Evolutionary conservation across 92 coral and sea anemone species (phyloP).

Genomic region (Porites rus): DNA sequence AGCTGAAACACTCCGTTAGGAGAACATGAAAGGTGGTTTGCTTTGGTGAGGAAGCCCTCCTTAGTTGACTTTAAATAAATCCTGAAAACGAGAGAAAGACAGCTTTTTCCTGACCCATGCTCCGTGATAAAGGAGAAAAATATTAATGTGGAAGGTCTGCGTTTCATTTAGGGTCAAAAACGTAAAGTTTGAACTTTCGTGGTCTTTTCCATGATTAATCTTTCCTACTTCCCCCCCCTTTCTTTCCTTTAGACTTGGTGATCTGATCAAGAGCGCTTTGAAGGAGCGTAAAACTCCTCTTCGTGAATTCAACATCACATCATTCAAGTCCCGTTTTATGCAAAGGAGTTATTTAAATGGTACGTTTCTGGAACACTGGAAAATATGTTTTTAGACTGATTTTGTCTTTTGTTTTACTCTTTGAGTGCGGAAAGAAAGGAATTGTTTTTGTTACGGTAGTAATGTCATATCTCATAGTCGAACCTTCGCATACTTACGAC

Average conservation of each 20-base stretch:
- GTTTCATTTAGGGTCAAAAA: too few relatives aligned
- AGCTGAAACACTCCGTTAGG: too few relatives aligned
- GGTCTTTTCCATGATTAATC: too few relatives aligned
- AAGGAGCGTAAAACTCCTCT: conserved; percentile 42
- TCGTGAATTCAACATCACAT: conserved; percentile 61
- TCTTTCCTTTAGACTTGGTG: conserved; percentile 28
- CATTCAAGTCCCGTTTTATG: conserved; percentile 63
- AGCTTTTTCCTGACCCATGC: neutral
- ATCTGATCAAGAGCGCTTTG: conserved; percentile 61
- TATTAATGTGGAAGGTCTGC: neutral
- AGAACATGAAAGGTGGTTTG: too few relatives aligned
- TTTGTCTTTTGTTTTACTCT: neutral
- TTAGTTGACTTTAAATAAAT: neutral
- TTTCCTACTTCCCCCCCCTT: neutral
- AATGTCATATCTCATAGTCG: too few relatives aligned
- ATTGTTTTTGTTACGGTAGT: too few relatives aligned
- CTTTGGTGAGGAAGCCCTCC: too few relatives aligned
- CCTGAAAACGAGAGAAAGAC: too few relatives aligned
- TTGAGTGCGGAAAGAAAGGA: too few relatives aligned
- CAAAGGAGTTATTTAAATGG: conserved; percentile 66
- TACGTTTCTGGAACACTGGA: conserved; percentile 4
- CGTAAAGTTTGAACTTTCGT: neutral
- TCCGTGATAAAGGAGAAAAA: neutral
- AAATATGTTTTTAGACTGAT: neutral
- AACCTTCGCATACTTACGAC: too few relatives aligned